These are phyloP conservation scores for Tethea ocularis DNA, from an alignment of 2,888 invertebrate species.

Conservation along the genomic window DNA sequence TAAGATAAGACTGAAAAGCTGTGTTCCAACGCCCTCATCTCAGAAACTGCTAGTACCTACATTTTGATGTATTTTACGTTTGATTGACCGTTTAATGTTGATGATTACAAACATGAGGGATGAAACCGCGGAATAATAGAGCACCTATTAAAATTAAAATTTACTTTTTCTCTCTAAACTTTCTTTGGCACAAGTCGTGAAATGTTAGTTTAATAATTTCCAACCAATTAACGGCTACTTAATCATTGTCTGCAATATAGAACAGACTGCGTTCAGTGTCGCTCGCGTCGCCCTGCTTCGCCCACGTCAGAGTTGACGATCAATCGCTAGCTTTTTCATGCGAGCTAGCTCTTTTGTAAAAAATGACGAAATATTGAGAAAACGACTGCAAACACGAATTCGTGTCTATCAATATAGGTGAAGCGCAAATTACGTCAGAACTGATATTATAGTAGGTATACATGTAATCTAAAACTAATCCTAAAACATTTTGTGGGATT, in stretches of 20 bases:
- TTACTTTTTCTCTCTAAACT: constrained; percentile 18
- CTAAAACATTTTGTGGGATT: neutral
- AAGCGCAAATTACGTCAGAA: no score
- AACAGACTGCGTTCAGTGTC: constrained; percentile 32
- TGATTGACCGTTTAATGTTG: no score
- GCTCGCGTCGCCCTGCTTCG: constrained; percentile 26
- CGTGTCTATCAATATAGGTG: neutral
- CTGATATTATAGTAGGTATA: neutral
- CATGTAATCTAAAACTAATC: neutral
- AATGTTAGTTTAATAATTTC: constrained; percentile 29
- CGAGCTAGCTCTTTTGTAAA: constrained; percentile 28
- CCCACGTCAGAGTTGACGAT: constrained; percentile 33
- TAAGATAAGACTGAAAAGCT: no score
- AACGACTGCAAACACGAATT: constrained; percentile 10
- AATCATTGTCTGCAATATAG: constrained; percentile 44
- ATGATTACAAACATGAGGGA: no score
- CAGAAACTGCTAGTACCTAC: no score
- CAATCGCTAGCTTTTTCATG: constrained; percentile 29
- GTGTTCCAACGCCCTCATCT: no score
- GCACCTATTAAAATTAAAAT: neutral
- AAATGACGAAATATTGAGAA: constrained; percentile 27
- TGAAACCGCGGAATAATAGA: no score
- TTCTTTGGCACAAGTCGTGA: constrained; percentile 31
- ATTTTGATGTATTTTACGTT: no score
- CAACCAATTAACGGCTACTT: constrained; percentile 39